Evolutionary conservation across 2,888 invertebrate species (phyloP), one percentile per base, ranked within the genome.

Genomic region (Eledona agricola): DNA sequence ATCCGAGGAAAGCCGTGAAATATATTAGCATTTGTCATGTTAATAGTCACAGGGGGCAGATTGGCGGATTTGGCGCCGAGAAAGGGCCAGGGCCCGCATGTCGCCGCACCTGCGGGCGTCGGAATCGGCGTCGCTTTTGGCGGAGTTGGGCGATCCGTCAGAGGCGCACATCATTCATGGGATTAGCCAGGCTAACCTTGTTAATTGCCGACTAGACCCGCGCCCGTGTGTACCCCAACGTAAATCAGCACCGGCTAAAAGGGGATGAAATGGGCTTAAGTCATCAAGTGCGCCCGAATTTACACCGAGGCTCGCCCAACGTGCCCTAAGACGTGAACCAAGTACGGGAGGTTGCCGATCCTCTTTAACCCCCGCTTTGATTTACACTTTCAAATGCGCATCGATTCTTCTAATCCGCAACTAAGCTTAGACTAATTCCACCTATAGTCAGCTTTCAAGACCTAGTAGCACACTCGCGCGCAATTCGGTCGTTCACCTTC

Each of bases 101-200:
- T 55, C 55, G 58, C 62, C 60, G 62, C 70, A 69, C 70, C 70
- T 70, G 70, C 69, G 70, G 65, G 67, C 47, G 50, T 60, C 58
- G 65, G 59, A 60, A 51, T 60, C 58, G 65, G 59, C 61, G 60
- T 62, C 62, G 62, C 55, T 59, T 46, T 38, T 32, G 20, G 35
- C 51, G 60, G 60, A 56, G 64, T 64, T 34, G 45, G 62, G 60
- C 71, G 66, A 73, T 74, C 72, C 71, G 72, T 74, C 73, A 72
- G 71, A 63, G 58, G 67, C 69, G 73, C 72, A 75, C 77, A 78
- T 78, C 77, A 77, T 77, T 78, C 77, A 78, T 73, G 73, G 77
- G 78, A 77, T 78, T 78, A 78, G 73, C 76, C 72, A 62, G 72
- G 76, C 76, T 76, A 77, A 77, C 76, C 76, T 76, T 77, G 77